Evolutionary conservation across 2,797 vertebrate genomes (phyloP).

Genomic region (Epinephelus awoara): DNA sequence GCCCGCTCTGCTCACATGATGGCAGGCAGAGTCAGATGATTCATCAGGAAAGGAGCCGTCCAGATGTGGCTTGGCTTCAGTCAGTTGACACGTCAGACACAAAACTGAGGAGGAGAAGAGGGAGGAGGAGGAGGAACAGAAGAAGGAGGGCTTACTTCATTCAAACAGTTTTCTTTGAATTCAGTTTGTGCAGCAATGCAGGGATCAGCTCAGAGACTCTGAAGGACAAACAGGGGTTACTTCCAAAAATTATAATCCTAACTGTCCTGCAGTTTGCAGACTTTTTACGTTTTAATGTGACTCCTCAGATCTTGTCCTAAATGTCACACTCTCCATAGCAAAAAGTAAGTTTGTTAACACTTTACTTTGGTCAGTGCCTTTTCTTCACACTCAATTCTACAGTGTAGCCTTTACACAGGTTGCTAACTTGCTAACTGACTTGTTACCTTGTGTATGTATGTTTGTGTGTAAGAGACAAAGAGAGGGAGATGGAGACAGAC

Average conservation of each 20-base stretch:
- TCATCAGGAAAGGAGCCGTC: conserved; percentile 25
- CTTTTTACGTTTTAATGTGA: background rate
- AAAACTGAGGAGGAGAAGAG: background rate
- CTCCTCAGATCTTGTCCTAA: background rate
- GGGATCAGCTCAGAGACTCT: background rate
- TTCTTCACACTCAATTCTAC: too few species aligned
- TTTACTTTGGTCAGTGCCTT: too few species aligned
- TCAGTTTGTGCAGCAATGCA: background rate
- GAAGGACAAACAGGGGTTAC: background rate
- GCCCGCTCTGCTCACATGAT: conserved; percentile 40
- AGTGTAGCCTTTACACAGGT: too few species aligned
- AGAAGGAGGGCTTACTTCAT: conserved; percentile 1
- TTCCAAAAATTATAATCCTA: background rate
- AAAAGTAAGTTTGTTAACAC: background rate
- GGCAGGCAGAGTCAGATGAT: conserved; percentile 44
- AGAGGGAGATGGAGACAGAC: too few species aligned
- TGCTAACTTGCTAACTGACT: too few species aligned
- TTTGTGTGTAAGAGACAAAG: too few species aligned
- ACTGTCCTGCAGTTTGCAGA: background rate
- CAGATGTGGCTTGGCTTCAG: conserved; percentile 62
- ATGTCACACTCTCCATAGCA: background rate
- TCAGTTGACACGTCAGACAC: conserved; percentile 57
- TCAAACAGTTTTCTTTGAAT: conserved; percentile 7
- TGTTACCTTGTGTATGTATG: too few species aligned
- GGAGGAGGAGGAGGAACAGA: background rate